Conservation (phyloP, 2,797 vertebrate species). For the Helostoma temminkii region DNA sequence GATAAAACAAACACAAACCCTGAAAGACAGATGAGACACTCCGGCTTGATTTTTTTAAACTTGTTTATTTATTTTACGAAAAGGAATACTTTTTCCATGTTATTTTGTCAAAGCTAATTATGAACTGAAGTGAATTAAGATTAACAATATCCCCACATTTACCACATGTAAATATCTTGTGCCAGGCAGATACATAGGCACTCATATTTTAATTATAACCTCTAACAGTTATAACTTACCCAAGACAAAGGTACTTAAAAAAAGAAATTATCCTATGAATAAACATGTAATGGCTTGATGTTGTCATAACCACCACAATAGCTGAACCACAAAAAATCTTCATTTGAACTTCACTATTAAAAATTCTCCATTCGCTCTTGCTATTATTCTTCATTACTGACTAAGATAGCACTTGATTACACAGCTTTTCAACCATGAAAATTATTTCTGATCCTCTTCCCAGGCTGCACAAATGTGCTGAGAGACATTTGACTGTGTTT, state of each 20-base stretch:
- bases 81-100: not conserved
- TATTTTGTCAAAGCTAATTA: too few relatives aligned
- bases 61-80: too few relatives aligned
- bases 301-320: not conserved
- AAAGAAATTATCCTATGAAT: too few relatives aligned
- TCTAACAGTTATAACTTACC: not conserved
- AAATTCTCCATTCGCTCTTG: not conserved
- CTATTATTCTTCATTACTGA: slow-evolving; percentile 35
- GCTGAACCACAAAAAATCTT: not conserved
- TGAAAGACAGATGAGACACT: not conserved
- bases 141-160: not conserved
- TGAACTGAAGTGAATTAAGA: too few relatives aligned
- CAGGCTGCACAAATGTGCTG: not conserved
- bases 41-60: too few relatives aligned
- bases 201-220: too few relatives aligned
- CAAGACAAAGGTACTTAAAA: not conserved
- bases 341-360: not conserved
- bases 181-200: not conserved
- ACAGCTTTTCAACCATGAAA: slow-evolving; percentile 21
- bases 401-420: slow-evolving; percentile 35
- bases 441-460: slow-evolving; percentile 2
- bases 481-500: not conserved
- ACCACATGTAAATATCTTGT: not conserved
- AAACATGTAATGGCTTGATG: not conserved
- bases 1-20: not conserved